A percentile compares a stretch with the other conserved stretches of the same genome.
phyloP scores from a whole-genome alignment of 2,113 vertebrate genomes.

The Labeo rohita region DNA sequence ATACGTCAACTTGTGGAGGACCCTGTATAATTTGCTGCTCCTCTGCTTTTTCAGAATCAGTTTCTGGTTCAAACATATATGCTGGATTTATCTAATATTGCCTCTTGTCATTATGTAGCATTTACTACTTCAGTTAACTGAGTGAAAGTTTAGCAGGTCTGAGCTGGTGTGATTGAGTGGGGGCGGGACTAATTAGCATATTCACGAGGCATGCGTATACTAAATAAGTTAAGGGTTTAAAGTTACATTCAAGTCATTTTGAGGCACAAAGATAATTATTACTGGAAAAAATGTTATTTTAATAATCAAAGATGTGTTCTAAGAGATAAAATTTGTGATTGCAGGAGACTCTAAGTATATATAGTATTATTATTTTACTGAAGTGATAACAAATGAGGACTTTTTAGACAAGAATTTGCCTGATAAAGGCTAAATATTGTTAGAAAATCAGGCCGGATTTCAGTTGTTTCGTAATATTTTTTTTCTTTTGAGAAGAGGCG shows the following conservation, averaged over 20 bases:
- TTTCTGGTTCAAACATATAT: no score
- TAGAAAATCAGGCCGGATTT: background rate
- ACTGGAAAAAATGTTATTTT: background rate
- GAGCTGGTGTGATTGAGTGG: no score
- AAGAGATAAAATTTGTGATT: background rate
- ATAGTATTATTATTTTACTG: background rate
- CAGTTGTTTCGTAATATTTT: background rate
- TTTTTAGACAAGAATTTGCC: background rate
- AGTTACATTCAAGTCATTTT: background rate
- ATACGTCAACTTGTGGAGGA: no score
- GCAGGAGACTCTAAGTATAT: background rate
- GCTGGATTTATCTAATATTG: no score
- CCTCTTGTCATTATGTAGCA: no score
- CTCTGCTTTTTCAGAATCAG: no score
- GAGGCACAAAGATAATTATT: background rate
- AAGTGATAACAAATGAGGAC: background rate
- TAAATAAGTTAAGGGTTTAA: background rate
- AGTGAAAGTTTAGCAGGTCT: no score
- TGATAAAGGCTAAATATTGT: background rate
- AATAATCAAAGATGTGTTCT: background rate
- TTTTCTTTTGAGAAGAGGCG: background rate
- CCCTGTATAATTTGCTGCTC: no score
- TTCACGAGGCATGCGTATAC: no score
- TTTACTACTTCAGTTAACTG: no score
- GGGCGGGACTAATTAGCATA: no score